phyloP scores from a whole-genome alignment of 2,888 invertebrate genomes.

The Heliconius charithonia region DNA sequence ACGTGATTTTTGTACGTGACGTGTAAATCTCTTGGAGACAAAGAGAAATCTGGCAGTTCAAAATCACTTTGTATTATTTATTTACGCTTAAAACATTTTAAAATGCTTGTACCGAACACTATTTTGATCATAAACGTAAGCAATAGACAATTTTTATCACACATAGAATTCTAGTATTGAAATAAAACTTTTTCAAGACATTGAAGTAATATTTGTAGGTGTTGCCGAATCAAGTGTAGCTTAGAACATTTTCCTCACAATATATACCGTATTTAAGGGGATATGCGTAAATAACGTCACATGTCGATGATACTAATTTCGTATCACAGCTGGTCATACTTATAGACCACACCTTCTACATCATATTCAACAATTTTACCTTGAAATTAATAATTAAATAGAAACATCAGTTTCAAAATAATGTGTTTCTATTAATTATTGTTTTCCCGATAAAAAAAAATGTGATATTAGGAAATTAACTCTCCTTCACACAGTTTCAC shows the following conservation, averaged over 20 bases:
- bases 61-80: slow-evolving; percentile 15
- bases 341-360: background rate
- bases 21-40: background rate
- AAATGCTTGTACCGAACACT: slow-evolving; percentile 20
- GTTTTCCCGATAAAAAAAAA: background rate
- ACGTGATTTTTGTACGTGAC: background rate
- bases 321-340: background rate
- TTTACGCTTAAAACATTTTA: slow-evolving; percentile 16
- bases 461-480: background rate
- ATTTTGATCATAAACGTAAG: slow-evolving; percentile 27
- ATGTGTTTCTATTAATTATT: too few species aligned
- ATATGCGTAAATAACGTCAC: background rate
- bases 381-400: background rate
- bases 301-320: background rate
- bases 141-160: slow-evolving; percentile 24
- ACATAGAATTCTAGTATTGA: slow-evolving; percentile 29
- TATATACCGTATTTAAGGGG: slow-evolving; percentile 4
- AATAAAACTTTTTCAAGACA: slow-evolving; percentile 23
- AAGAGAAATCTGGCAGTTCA: slow-evolving; percentile 7
- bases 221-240: slow-evolving; percentile 42
- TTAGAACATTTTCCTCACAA: slow-evolving; percentile 34
- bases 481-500: background rate
- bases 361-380: too few species aligned
- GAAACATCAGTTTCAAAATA: too few species aligned
- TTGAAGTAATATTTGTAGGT: slow-evolving; percentile 33